Base-by-base conservation (phyloP, 2,113 vertebrate species). In the Trinectes maculatus region DNA sequence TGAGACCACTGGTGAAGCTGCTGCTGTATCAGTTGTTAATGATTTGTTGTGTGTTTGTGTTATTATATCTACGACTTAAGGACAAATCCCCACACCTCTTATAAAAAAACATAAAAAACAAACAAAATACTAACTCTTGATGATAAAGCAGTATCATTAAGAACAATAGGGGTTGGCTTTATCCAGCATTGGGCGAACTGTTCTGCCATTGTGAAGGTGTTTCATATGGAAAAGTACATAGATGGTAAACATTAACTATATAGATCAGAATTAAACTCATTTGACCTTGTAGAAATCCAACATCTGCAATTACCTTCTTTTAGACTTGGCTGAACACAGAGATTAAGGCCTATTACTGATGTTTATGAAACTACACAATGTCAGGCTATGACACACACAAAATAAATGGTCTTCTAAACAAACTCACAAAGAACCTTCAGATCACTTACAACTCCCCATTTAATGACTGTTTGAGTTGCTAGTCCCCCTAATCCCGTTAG, bases 391-490 rank as follows among this genome's bases (percentile, higher is more conserved):
- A 47, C 47, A 57, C 6, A 40, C 2, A 36, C 44, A 3, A 57
- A n/a, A n/a, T n/a, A n/a, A n/a, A n/a, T n/a, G n/a, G n/a, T n/a
- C n/a, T n/a, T n/a, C n/a, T 25, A 51, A 47, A 56, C 22, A 51
- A 34, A 28, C 15, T 62, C 16, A 40, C 24, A 18, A 28, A 43
- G 46, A 40, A 8, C 8, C 19, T 8, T 18, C n/a, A 34, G 11
- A 46, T 19, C 16, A 9, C 15, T 34, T 19, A 36, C 40, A 19
- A 26, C 29, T 62, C 36, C 16, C 18, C 28, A 52, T 36, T 3
- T 55, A 77, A 83, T 43, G 18, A 69, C 69, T 61, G 69, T 62
- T 78, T 80, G 59, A 39, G 39, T 43, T 56, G 39, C 33, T 28
- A 3, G 25, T 63, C 33, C 33, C 36, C 71, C 5, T 75, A 57